phyloP scores from a whole-genome alignment of 2,113 vertebrate species.

The Forbesichthys agassizii region DNA sequence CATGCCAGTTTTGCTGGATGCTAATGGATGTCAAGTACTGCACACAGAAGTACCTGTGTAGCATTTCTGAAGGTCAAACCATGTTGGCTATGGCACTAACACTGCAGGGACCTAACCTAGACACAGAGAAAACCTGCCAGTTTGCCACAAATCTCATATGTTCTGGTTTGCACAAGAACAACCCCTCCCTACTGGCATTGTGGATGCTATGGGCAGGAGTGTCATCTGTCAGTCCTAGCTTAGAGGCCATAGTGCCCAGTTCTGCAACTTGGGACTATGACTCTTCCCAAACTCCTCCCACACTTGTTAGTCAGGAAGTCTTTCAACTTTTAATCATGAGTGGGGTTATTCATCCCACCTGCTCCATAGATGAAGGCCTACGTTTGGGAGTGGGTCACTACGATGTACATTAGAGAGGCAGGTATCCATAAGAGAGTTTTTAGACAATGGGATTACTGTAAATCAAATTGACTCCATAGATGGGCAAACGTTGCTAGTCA shows the following conservation, averaged over 20 bases:
- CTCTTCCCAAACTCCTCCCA: slow-evolving; percentile 39
- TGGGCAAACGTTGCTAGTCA: slow-evolving; percentile 73
- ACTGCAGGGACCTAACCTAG: slow-evolving; percentile 56
- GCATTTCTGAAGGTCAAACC: slow-evolving; percentile 73
- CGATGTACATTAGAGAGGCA: slow-evolving; percentile 55
- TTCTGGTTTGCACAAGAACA: slow-evolving; percentile 69
- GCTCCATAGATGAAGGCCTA: slow-evolving; percentile 40
- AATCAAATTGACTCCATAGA: slow-evolving; percentile 63
- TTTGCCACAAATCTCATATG: slow-evolving; percentile 73
- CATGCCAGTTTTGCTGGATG: slow-evolving; percentile 83
- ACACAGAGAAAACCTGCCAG: slow-evolving; percentile 66
- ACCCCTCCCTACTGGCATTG: slow-evolving; percentile 72
- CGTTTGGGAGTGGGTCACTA: slow-evolving; percentile 31
- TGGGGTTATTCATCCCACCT: slow-evolving; percentile 52
- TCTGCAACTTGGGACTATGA: not conserved
- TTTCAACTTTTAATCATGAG: slow-evolving; percentile 73
- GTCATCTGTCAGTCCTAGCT: slow-evolving; percentile 43
- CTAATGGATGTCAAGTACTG: slow-evolving; percentile 83
- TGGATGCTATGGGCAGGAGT: slow-evolving; percentile 78
- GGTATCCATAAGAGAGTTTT: slow-evolving; percentile 59
- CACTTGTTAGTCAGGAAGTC: slow-evolving; percentile 70
- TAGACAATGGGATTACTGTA: slow-evolving; percentile 63
- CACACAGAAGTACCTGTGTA: slow-evolving; percentile 64
- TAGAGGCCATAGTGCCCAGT: not conserved
- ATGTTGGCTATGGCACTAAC: slow-evolving; percentile 80